Conservation (phyloP, 2,113 vertebrate genomes). For the Neogale vison region DNA sequence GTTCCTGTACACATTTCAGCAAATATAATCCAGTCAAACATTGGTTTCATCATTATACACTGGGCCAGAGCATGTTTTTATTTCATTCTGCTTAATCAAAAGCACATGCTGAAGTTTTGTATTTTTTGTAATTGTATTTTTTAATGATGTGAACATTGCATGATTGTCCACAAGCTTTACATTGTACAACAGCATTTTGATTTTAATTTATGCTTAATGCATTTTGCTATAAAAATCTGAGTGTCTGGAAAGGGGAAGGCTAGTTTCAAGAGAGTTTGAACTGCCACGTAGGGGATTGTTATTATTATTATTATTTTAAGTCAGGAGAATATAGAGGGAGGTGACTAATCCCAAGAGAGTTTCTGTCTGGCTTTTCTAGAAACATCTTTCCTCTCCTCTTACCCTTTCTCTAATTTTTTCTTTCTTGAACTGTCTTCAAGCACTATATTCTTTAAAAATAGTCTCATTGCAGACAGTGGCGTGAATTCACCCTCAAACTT, state of each 20-base stretch:
- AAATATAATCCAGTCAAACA: neutral
- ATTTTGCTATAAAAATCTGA: neutral
- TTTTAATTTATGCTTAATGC: neutral
- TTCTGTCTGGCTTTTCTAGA: slow-evolving; percentile 1
- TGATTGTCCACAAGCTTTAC: neutral
- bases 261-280: neutral
- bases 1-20: neutral
- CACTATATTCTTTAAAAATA: slow-evolving; percentile 1
- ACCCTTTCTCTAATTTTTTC: neutral
- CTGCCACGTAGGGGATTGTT: too few species aligned
- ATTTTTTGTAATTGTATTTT: neutral
- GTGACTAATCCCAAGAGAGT: neutral
- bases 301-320: neutral
- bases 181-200: neutral
- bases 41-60: neutral
- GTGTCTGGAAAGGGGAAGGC: neutral
- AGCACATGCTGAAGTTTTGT: neutral
- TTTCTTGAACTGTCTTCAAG: neutral
- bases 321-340: neutral
- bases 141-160: neutral
- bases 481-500: neutral
- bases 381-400: neutral
- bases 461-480: neutral
- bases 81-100: neutral
- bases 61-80: neutral